Evolutionary conservation across 1,140 invertebrate genomes (phyloP), one percentile per base, ranked within the genome.

Genomic region (Glossosoma conforme): DNA sequence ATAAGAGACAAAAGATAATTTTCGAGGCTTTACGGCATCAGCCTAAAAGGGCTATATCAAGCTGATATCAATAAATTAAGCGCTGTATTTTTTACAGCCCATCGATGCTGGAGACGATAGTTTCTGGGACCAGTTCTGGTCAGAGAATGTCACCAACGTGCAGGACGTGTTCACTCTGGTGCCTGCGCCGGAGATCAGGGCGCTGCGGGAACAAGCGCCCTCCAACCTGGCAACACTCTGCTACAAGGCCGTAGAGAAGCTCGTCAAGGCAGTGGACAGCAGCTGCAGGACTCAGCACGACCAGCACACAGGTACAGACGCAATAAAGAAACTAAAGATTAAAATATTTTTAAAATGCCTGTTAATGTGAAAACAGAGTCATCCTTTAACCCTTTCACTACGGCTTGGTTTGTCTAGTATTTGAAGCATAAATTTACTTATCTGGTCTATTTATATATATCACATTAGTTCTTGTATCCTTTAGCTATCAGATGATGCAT

Each of bases 91-190:
- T 44, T 36, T 64, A 14, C 62, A 96, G 91, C 89, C 90, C 21
- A 89, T 96, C 46, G 91, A 95, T 69, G 81, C 89, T 20, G 81
- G 79, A 44, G 94, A 99, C 72, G 91, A 98, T 61, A 80, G 79
- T 51, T 99, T 99, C 68, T 99, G 97, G 97, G 92, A 97, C 65
- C 95, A 99, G 68, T 98, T 99, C 68, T 98, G 96, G 95, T 89
- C 88, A 4, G 94, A 97, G 59, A 93, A 89, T 69, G 86, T 93
- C 2, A 91, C 91, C 1, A 90, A 83, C 63, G 85, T 97, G 1
- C 93, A 97, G 73, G 97, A 99, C 81, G 89, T 99, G 13, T 99
- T 99, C 65, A 92, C 93, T 4, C 70, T 98, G 51, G 91, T 99
- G 36, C 93, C 95, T 19, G 90, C 94, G 10, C 80, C 86, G 11